A percentile compares a stretch with the other conserved stretches of the same genome.
Conservation (phyloP, 2,888 invertebrate species). For the Branchellion lobata region DNA sequence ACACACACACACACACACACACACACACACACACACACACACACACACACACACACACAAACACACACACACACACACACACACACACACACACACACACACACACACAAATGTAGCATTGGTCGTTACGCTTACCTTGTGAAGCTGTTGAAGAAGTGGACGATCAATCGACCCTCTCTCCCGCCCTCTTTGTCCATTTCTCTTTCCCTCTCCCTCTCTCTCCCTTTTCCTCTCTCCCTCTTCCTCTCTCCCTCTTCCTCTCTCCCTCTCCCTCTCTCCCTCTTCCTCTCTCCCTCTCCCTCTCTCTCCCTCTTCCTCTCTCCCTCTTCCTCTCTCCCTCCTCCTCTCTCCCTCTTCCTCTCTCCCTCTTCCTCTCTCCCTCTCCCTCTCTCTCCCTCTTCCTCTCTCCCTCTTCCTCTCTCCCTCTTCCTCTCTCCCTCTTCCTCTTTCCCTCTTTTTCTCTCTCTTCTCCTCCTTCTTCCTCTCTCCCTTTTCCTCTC, state of each 20-base stretch:
- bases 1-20: constrained; percentile 37
- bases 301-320: neutral
- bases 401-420: constrained; percentile 40
- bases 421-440: constrained; percentile 34
- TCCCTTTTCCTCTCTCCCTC: no score
- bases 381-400: neutral
- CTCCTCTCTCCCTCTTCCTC: neutral
- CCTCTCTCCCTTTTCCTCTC: constrained; percentile 23
- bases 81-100: constrained; percentile 21
- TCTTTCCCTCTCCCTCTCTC: neutral
- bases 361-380: neutral
- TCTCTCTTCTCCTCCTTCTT: constrained; percentile 18
- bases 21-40: constrained; percentile 34
- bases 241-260: neutral
- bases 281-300: constrained; percentile 10
- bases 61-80: constrained; percentile 16
- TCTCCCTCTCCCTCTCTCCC: neutral
- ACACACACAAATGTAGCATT: neutral
- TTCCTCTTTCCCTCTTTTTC: constrained; percentile 24
- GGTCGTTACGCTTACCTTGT: no score
- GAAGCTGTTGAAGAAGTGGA: no score
- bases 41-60: constrained; percentile 2
- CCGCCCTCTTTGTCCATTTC: neutral
- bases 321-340: constrained; percentile 13
- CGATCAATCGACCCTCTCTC: constrained; percentile 7